Percentiles rank a stretch among this genome's conserved stretches.
Evolutionary conservation across 2,797 vertebrate genomes (phyloP).

Genomic region (Myioborus miniatus): DNA sequence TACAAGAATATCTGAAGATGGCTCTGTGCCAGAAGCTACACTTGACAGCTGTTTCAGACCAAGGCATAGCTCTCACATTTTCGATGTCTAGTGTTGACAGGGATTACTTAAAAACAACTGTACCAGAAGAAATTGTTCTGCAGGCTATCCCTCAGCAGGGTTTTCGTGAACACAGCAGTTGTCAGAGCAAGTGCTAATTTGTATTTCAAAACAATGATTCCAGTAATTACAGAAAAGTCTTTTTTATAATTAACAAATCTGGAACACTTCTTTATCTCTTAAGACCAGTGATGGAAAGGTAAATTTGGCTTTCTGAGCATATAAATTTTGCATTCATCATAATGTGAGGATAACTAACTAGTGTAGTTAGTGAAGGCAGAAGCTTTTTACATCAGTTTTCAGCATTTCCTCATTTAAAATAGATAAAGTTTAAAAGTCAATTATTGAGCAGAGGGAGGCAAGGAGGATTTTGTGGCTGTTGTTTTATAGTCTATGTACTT

Average conservation of each 20-base stretch:
- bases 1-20: background rate
- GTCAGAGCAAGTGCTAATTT: constrained; percentile 24
- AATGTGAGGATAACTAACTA: background rate
- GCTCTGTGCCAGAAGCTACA: constrained; percentile 10
- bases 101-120: constrained; percentile 46
- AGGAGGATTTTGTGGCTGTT: background rate
- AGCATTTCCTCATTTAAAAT: background rate
- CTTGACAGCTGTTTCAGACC: constrained; percentile 49
- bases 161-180: background rate
- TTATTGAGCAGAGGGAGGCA: background rate
- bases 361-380: background rate
- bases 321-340: background rate
- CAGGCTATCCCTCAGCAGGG: constrained; percentile 40
- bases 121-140: constrained; percentile 31
- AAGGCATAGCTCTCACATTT: background rate
- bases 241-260: background rate
- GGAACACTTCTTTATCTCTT: background rate
- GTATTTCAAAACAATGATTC: constrained; percentile 4
- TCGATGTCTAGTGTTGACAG: background rate
- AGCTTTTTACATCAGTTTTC: background rate
- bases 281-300: background rate
- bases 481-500: background rate
- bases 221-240: background rate
- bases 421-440: background rate
- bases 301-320: background rate